These are phyloP conservation scores for Meandrina meandrites DNA, from an alignment of 92 coral and sea anemone genomes.

Conservation along the genomic window DNA sequence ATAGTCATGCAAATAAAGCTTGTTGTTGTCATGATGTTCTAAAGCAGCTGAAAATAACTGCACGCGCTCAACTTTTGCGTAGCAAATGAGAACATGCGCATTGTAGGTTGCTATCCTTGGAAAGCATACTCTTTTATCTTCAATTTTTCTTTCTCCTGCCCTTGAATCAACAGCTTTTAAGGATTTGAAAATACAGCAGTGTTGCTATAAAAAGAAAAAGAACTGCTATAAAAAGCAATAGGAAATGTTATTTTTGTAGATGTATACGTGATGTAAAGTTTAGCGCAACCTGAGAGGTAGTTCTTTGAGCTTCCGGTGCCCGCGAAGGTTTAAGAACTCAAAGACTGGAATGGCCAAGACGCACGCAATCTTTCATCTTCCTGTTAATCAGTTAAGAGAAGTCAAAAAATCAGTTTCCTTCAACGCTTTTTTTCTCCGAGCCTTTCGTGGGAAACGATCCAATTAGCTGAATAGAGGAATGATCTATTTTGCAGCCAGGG, in stretches of 20 bases:
- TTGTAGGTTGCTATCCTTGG: too few relatives aligned
- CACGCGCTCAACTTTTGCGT: too few relatives aligned
- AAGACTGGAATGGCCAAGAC: not conserved
- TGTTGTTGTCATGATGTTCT: too few relatives aligned
- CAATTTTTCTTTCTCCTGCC: too few relatives aligned
- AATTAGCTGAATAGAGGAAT: not conserved
- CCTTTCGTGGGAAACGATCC: not conserved
- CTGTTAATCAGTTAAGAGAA: not conserved
- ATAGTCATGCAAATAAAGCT: too few relatives aligned
- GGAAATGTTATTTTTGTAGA: not conserved
- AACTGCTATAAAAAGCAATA: not conserved
- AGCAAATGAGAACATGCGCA: too few relatives aligned
- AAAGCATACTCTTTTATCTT: too few relatives aligned
- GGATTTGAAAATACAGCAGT: not conserved
- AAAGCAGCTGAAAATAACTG: too few relatives aligned
- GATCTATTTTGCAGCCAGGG: not conserved
- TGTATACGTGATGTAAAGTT: not conserved
- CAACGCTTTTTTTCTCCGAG: not conserved
- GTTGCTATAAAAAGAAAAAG: slow-evolving; percentile 2
- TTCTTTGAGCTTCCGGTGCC: not conserved
- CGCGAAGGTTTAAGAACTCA: not conserved
- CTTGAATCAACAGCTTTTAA: too few relatives aligned
- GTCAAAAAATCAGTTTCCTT: not conserved
- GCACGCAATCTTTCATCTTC: not conserved
- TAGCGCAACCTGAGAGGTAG: not conserved